These are phyloP conservation scores for Heliconius ismenius DNA, from an alignment of 2,888 invertebrate species.

Conservation along the genomic window DNA sequence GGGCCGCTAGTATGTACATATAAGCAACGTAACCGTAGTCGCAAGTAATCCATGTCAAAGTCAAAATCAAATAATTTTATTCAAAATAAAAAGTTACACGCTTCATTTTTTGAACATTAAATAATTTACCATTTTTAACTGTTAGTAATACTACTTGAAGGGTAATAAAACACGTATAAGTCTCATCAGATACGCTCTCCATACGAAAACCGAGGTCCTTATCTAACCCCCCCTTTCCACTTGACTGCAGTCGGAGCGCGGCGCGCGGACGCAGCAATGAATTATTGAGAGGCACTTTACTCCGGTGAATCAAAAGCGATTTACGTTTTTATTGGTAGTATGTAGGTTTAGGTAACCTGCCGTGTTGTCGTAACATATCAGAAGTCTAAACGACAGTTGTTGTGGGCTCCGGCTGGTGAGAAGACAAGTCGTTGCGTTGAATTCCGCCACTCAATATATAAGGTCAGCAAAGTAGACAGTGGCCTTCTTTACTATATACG, in stretches of 20 bases:
- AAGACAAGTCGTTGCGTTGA: background rate
- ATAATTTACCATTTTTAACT: no score
- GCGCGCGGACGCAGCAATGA: constrained; percentile 27
- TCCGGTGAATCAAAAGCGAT: constrained; percentile 20
- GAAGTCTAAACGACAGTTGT: no score
- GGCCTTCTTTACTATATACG: background rate
- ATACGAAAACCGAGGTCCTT: constrained; percentile 6
- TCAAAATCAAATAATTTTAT: no score
- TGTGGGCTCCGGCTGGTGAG: no score
- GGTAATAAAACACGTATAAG: background rate
- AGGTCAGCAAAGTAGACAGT: background rate
- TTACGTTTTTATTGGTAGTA: constrained; percentile 2
- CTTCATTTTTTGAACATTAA: no score
- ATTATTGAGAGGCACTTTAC: constrained; percentile 33
- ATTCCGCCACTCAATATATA: background rate
- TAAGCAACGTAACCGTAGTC: no score
- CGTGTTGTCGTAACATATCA: no score
- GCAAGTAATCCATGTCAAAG: no score
- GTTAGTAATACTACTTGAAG: background rate
- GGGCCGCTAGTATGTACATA: no score
- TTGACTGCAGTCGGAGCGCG: constrained; percentile 19
- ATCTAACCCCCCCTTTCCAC: constrained; percentile 3
- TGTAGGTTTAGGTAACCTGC: background rate
- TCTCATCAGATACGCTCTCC: background rate
- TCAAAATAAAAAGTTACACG: no score